Conservation (phyloP, 2,113 vertebrate species). For the Neolamprologus kungweensis region DNA sequence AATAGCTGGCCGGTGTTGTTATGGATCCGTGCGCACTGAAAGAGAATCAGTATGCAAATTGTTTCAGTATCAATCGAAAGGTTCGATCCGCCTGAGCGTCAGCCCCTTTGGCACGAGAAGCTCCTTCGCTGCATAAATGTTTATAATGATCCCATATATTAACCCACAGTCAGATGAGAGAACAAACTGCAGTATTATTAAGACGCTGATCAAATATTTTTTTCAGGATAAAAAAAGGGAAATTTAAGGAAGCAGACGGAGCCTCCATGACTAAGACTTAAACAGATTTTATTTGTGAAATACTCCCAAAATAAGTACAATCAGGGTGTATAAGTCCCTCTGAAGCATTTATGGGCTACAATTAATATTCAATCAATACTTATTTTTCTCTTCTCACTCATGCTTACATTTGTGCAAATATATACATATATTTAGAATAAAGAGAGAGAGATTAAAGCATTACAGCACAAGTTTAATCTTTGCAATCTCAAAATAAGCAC, state of each 20-base stretch:
- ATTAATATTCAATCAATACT: background rate
- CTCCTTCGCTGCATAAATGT: constrained; percentile 62
- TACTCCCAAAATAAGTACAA: background rate
- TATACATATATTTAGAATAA: background rate
- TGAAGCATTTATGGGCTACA: background rate
- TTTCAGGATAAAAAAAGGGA: background rate
- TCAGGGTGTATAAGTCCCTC: background rate
- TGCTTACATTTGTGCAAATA: background rate
- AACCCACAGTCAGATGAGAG: background rate
- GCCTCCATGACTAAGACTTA: background rate
- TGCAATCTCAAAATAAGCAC: background rate
- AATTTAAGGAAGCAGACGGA: background rate
- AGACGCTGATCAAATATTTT: background rate
- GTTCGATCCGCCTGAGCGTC: constrained; percentile 96
- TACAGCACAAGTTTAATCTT: background rate
- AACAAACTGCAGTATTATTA: background rate
- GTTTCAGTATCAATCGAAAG: constrained; percentile 99
- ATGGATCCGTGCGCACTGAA: constrained; percentile 87
- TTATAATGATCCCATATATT: constrained; percentile 48
- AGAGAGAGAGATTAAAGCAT: background rate
- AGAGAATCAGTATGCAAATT: constrained; percentile 99
- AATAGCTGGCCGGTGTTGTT: constrained; percentile 89
- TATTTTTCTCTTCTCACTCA: background rate
- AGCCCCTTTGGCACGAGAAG: constrained; percentile 78
- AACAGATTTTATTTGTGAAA: background rate